These are phyloP conservation scores for Pristis pectinata DNA, from an alignment of 2,797 vertebrate species.

Conservation along the genomic window DNA sequence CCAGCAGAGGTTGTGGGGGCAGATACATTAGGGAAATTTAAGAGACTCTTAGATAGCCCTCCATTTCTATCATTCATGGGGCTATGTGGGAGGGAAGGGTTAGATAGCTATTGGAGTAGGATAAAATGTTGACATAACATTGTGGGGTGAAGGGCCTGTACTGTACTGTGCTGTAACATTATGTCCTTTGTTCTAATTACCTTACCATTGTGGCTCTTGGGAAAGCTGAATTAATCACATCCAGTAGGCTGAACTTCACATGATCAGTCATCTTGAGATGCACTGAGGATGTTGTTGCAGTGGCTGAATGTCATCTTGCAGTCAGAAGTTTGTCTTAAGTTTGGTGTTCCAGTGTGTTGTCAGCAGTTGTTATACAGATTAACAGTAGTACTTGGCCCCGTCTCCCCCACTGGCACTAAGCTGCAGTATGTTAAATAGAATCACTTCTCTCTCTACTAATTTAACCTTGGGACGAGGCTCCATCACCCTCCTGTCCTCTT, in stretches of 20 bases:
- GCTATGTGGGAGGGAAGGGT: no score
- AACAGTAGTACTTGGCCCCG: background rate
- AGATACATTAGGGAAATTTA: no score
- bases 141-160: no score
- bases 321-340: background rate
- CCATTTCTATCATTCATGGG: no score
- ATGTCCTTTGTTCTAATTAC: no score
- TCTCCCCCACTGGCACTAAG: background rate
- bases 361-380: background rate
- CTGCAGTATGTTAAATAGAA: background rate
- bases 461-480: background rate
- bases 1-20: no score
- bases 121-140: no score
- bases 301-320: background rate
- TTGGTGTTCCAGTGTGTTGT: background rate
- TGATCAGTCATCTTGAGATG: background rate
- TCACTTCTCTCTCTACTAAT: background rate
- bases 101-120: no score
- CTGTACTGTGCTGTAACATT: no score
- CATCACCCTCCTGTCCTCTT: background rate
- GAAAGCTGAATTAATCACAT: background rate
- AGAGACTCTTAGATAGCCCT: no score
- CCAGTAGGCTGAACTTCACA: background rate
- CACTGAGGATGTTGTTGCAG: background rate
- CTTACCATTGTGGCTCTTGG: background rate